Evolutionary conservation across 1,140 invertebrate species (phyloP).

Genomic region (Luehdorfia chinensis): DNA sequence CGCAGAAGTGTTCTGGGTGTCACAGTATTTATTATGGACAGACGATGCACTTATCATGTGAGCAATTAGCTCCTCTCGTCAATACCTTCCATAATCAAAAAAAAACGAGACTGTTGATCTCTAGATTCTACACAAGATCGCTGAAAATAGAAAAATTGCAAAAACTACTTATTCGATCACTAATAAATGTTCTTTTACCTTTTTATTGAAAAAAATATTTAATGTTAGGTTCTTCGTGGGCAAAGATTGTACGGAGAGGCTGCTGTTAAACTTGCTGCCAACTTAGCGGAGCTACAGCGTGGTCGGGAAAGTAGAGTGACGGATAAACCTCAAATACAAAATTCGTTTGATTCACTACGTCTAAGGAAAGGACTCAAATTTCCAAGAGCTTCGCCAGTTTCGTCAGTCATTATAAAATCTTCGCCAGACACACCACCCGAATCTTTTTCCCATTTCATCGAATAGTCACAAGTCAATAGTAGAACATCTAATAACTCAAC

Average conservation of each 20-base stretch:
- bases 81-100: too few species aligned
- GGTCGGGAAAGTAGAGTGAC: constrained; percentile 34
- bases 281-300: constrained; percentile 49
- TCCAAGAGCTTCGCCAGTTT: constrained; percentile 33
- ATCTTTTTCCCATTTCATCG: constrained; percentile 14
- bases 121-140: too few species aligned
- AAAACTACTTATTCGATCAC: too few species aligned
- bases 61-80: too few species aligned
- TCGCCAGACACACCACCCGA: constrained; percentile 31
- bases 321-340: constrained; percentile 40
- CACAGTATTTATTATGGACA: too few species aligned
- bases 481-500: neutral
- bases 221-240: too few species aligned
- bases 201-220: too few species aligned
- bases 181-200: too few species aligned
- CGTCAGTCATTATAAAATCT: constrained; percentile 38
- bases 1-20: too few species aligned
- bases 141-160: too few species aligned
- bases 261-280: constrained; percentile 51
- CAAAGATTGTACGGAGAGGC: constrained; percentile 57
- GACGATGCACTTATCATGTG: too few species aligned
- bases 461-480: neutral
- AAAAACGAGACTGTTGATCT: too few species aligned
- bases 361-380: constrained; percentile 51
- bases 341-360: constrained; percentile 30